These are phyloP conservation scores for Collichthys lucidus DNA, from an alignment of 2,113 vertebrate species.

Conservation along the genomic window DNA sequence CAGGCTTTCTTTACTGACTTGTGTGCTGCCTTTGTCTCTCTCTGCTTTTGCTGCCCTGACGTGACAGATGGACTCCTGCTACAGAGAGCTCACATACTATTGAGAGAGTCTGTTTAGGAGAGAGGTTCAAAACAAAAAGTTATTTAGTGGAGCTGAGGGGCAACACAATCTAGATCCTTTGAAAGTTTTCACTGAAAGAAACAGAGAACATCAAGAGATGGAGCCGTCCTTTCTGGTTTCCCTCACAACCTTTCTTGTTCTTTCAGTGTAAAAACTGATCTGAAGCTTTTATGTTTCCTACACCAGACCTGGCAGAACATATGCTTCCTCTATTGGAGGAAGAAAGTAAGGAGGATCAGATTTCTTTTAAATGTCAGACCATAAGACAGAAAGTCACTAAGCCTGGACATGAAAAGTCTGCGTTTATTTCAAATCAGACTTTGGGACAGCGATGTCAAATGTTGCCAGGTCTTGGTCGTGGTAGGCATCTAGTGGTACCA, in stretches of 20 bases:
- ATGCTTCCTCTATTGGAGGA: not conserved
- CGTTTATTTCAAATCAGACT: not conserved
- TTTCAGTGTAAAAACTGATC: not conserved
- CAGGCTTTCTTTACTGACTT: slow-evolving; percentile 1
- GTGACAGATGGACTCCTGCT: slow-evolving; percentile 45
- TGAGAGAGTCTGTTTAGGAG: not conserved
- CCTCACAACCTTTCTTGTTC: not conserved
- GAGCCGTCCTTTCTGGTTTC: not conserved
- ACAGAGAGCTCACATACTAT: slow-evolving; percentile 14
- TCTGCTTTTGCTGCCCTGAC: slow-evolving; percentile 23
- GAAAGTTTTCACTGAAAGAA: slow-evolving; percentile 9
- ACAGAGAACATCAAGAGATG: not conserved
- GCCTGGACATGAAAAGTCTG: too few relatives aligned
- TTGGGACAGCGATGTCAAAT: not conserved
- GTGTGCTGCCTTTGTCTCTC: slow-evolving; percentile 37
- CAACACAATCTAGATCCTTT: not conserved
- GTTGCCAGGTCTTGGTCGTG: not conserved
- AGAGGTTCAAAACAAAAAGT: slow-evolving; percentile 26
- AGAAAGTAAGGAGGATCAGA: not conserved
- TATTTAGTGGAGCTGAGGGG: slow-evolving; percentile 16
- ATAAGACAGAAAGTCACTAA: too few relatives aligned
- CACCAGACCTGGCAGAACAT: slow-evolving; percentile 1
- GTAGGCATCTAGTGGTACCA: too few relatives aligned
- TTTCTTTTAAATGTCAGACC: not conserved
- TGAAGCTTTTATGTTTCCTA: not conserved